Evolutionary conservation across 1,140 invertebrate genomes (phyloP), one percentile per base, ranked within the genome.

Genomic region (Drosophila simulans): DNA sequence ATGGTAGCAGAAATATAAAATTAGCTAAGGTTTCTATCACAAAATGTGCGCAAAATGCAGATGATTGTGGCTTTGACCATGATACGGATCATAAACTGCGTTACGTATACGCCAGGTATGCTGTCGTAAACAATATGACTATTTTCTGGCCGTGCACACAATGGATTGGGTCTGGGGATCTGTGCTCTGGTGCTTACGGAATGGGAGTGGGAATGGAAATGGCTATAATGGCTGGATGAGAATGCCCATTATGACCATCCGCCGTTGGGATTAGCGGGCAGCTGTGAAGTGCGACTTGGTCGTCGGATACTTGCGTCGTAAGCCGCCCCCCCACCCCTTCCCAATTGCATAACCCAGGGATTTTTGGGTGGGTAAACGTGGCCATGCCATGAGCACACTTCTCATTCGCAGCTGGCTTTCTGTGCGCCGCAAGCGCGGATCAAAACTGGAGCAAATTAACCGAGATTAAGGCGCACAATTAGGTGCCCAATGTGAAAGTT

Each of bases 401-500:
- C 56, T 12, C 39, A 10, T 22, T 22, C 11, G 15, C 31, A 20
- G n/a, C 15, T 42, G 1, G 25, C 34, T 60, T 20, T 46, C 10
- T 15, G 68, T 74, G 79, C 46, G 25, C 51, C 56, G 54, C 75
- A 71, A 66, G 62, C 59, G 51, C 55, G 58, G 71, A 81, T 77
- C 52, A 77, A 89, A 89, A 89, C 73, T 89, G 73, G 84, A 89
- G 84, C 84, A 89, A 89, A 90, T 89, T 90, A 90, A 80, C 73
- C 85, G 70, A 80, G 85, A 80, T 90, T 89, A 84, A 51, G 80
- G 77, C 73, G 63, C 80, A 89, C 85, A 89, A 89, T 89, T 90
- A 90, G 76, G 82, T 52, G 82, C 82, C 82, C 84, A 88, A 90
- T 90, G 84, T 88, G 84, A 89, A 90, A 89, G 85, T 90, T 90